Evolutionary conservation across 2,888 invertebrate species (phyloP), one percentile per base, ranked within the genome.

Genomic region (Luperina testacea): DNA sequence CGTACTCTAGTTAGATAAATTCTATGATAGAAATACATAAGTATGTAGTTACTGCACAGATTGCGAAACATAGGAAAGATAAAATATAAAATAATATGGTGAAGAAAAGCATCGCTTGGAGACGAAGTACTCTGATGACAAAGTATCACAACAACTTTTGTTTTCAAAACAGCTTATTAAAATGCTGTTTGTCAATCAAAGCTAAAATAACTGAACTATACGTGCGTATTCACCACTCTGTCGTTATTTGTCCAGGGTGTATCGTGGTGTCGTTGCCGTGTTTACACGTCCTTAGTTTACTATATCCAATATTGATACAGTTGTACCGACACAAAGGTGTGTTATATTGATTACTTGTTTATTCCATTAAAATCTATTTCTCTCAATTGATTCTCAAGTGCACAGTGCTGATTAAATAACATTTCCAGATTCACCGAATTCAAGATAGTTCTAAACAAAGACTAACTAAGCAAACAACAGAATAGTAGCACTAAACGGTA

Each of bases 251-350:
- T 32, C 13, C 57, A 27, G 42, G 84, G 72, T 68, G 38, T 57
- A 63, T 42, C 61, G 15, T 68, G 71, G 70, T 38, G 63, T 38
- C 38, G 45, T 53, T 24, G 38, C 71, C 51, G 42, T 81, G 80
- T 68, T 48, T 57, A 63, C 75, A 75, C 53, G 69, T 69, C n/a
- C 70, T 65, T 65, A 65, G 69, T 78, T 70, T 53, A 85, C 75
- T 84, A 61, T n/a, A 24, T 68, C 20, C 71, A 85, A 85, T 82
- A 85, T 82, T 85, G 68, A 81, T 24, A 59, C 67, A 57, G 68
- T 57, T 38, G 20, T 57, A 65, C 27, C 63, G 42, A 71, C 78
- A 78, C 63, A 59, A 59, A 76, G 77, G 45, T 64, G 57, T 53
- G 59, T 61, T 38, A n/a, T 32, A 83, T 75, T 69, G 71, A 72